Evolutionary conservation across 2,888 invertebrate genomes (phyloP), one percentile per base, ranked within the genome.

Genomic region (Rhorus exstirpatorius): DNA sequence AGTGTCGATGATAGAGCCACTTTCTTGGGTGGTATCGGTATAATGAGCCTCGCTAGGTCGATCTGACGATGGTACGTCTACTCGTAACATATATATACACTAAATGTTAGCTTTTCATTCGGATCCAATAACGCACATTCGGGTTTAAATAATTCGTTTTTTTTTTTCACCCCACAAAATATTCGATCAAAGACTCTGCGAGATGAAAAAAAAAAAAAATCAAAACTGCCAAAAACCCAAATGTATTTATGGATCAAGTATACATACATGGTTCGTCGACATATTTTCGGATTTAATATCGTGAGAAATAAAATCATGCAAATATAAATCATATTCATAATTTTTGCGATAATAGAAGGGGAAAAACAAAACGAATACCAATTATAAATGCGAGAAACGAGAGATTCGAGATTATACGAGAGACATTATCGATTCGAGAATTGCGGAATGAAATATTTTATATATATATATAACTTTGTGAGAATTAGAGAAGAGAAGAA

Each of bases 1-100:
- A 84, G 90, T 89, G 85, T 91, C 90, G 91, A 93, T 83, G 89
- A 93, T 83, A 67, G 92, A 92, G 87, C 88, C 92, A 86, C 91
- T 87, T 88, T 89, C 91, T 91, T 88, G 89, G 74, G 86, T 80
- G 79, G 86, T 86, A 81, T 91, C 89, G 79, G 91, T 86, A 86
- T 86, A 86, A 89, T 86, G 88, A 88, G 89, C 89, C 88, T 91
- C 91, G 85, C 89, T 92, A 91, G 87, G 91, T 87, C 88, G 89
- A 87, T 87, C 85, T 79, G 88, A 83, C 84, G 87, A 87, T 86
- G 90, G 91, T 87, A 92, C 88, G 86, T 92, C 92, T 92, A 92
- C 88, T 88, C 90, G 88, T 86, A 90, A 91, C 88, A 91, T 87
- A 86, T 88, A 91, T 87, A 86, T 84, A 88, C 84, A 86, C 91